Percentiles rank a stretch among this genome's conserved stretches.
phyloP scores from a whole-genome alignment of 2,888 invertebrate species.

The Zaprionus bogoriensis region DNA sequence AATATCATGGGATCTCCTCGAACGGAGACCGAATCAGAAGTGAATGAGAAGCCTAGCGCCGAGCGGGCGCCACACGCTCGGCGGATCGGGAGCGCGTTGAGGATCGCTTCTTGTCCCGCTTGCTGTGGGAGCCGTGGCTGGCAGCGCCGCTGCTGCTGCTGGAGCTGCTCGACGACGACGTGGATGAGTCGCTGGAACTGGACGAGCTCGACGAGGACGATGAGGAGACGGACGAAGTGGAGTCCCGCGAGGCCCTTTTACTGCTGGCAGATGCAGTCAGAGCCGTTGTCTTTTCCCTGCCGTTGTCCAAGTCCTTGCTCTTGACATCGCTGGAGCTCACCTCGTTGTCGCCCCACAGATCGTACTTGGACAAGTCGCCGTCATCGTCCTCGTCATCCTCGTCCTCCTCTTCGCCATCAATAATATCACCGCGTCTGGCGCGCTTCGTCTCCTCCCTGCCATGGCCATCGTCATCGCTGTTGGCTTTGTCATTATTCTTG shows the following conservation, averaged over 20 bases:
- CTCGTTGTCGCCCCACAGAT: conserved; percentile 88
- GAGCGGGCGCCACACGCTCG: conserved; percentile 6
- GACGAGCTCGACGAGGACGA: conserved; percentile 72
- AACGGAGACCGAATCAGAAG: conserved; percentile 13
- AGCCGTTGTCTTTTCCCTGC: conserved; percentile 27
- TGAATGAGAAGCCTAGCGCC: conserved; percentile 19
- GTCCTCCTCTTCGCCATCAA: conserved; percentile 80
- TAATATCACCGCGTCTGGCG: conserved; percentile 35
- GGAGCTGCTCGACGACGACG: conserved; percentile 58
- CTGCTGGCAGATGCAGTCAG: conserved; percentile 27
- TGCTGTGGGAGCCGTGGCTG: conserved; percentile 44
- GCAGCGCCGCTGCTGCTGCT: conserved; percentile 44
- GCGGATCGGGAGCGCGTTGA: conserved; percentile 28
- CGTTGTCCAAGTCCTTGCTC: conserved; percentile 46
- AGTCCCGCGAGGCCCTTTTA: conserved; percentile 56
- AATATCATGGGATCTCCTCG: conserved; percentile 19
- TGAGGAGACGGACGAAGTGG: conserved; percentile 75
- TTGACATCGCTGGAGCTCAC: conserved; percentile 73
- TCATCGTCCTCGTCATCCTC: conserved; percentile 86
- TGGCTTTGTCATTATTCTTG: conserved; percentile 51
- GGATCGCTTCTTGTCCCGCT: conserved; percentile 54
- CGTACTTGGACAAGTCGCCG: conserved; percentile 90
- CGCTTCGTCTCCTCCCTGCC: conserved; percentile 73
- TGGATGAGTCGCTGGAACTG: conserved; percentile 55
- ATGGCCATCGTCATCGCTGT: conserved; percentile 70